Evolutionary conservation across 2,888 invertebrate genomes (phyloP).

Genomic region (Sarcophaga subvicina): DNA sequence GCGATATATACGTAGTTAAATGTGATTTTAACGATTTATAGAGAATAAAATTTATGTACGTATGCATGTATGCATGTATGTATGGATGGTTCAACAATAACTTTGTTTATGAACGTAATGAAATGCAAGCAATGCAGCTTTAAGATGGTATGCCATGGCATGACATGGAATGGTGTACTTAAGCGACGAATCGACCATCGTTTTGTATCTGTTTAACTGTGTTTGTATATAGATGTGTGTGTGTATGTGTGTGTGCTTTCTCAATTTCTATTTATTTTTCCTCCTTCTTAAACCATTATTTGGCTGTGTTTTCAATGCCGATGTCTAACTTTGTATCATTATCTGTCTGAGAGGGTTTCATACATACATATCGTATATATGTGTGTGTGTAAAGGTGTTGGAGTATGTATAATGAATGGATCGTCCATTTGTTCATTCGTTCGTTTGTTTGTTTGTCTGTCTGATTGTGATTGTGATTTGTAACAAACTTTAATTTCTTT

Average conservation of each 20-base stretch:
- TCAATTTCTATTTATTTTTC: not conserved
- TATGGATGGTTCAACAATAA: no score
- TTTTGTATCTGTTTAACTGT: no score
- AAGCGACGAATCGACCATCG: no score
- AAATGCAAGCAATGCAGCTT: no score
- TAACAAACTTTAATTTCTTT: constrained; percentile 69
- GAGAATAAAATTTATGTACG: not conserved
- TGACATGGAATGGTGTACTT: no score
- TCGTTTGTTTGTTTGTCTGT: constrained; percentile 53
- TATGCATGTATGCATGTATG: no score
- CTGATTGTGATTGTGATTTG: constrained; percentile 48
- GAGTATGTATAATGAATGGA: no score
- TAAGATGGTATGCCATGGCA: no score
- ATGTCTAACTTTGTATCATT: not conserved
- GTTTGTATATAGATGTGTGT: not conserved
- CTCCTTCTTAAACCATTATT: no score
- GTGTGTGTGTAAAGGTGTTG: no score
- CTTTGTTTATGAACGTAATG: no score
- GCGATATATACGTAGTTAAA: constrained; percentile 26
- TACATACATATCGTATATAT: not conserved
- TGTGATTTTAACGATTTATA: no score
- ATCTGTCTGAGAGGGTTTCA: not conserved
- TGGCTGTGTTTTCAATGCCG: not conserved
- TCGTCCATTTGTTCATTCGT: not conserved
- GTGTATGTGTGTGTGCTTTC: not conserved